Base-by-base conservation (phyloP, 2,113 vertebrate genomes). In the Eretmochelys imbricata region DNA sequence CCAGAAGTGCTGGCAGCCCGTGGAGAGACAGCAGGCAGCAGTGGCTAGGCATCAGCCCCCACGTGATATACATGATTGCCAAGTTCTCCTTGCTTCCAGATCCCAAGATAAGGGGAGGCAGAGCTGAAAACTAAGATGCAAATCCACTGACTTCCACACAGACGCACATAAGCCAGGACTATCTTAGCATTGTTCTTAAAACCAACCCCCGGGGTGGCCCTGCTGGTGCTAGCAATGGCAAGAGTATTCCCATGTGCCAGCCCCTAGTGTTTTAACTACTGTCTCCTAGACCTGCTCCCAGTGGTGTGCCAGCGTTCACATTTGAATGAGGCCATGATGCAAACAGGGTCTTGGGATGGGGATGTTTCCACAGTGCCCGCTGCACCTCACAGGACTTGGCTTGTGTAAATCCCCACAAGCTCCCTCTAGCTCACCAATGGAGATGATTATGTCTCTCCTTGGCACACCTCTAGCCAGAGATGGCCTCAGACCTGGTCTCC, bases 241-340 rank as follows among this genome's bases (percentile, higher is more conserved):
- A 59, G 31, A 24, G 8, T 65, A 31, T 10, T 0, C 0, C 46
- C 5, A 1, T 5, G 0, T 0, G 57, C 76, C 65, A 8, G 27
- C 55, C 5, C 0, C 0, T 1, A 50, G 42, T 24, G 16, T 31
- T 50, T 75, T 82, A n/a, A 25, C 38, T 0, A 0, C 50, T 20
- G 38, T 46, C 24, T 46, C 72, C 38, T 46, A 22, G 72, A 38
- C 20, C 69, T 42, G 19, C 69, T 75, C 35, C 6, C 17, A 69
- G 35, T 75, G 17, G 10, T 10, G 69, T 75, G 69, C 69, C 69
- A 46, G 72, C 4, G 1, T 46, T 13, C 12, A 25, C 75, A 48
- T 48, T 78, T 48, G 75, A 48, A 78, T 78, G 42, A 78, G 42
- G 46, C 75, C 75, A 78, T 24, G 42, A 48, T 78, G 25, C 75